These are phyloP conservation scores for Parnassius apollo DNA, from an alignment of 2,888 invertebrate genomes.

Conservation along the genomic window DNA sequence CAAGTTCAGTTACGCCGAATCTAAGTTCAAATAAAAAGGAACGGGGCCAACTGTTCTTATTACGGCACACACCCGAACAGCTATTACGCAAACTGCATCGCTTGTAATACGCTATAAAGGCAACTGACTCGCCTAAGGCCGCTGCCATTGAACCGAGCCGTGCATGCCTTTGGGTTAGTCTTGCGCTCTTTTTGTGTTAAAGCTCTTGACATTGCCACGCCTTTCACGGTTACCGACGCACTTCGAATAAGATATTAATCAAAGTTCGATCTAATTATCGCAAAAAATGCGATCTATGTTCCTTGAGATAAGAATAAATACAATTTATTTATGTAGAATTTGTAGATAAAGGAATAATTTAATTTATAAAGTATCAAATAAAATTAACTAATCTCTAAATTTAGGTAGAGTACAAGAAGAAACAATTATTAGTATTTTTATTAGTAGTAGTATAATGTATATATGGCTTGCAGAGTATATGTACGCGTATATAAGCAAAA, in stretches of 20 bases:
- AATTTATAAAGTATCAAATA: no score
- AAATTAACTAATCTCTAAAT: no score
- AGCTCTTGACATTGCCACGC: conserved; percentile 73
- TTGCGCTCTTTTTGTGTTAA: conserved; percentile 60
- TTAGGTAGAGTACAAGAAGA: no score
- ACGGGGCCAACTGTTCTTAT: conserved; percentile 35
- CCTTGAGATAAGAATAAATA: background rate
- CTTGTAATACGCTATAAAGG: conserved; percentile 67
- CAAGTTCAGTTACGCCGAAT: background rate
- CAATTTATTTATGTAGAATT: background rate
- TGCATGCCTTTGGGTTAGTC: conserved; percentile 62
- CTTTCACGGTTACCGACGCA: conserved; percentile 51
- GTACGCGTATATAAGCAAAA: no score
- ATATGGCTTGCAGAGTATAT: no score
- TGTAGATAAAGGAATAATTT: no score
- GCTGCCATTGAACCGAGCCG: conserved; percentile 69
- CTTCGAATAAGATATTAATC: conserved; percentile 44
- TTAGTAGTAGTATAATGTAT: no score
- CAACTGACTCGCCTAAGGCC: conserved; percentile 59
- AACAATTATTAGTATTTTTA: no score
- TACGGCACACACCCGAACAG: conserved; percentile 45
- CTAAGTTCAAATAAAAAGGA: conserved; percentile 16
- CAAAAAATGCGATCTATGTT: conserved; percentile 22
- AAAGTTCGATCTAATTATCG: conserved; percentile 42
- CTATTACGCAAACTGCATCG: conserved; percentile 69